A percentile compares a stretch with the other conserved stretches of the same genome.
These are phyloP conservation scores for Ahaetulla prasina DNA, from an alignment of 2,113 vertebrate genomes.

Conservation along the genomic window DNA sequence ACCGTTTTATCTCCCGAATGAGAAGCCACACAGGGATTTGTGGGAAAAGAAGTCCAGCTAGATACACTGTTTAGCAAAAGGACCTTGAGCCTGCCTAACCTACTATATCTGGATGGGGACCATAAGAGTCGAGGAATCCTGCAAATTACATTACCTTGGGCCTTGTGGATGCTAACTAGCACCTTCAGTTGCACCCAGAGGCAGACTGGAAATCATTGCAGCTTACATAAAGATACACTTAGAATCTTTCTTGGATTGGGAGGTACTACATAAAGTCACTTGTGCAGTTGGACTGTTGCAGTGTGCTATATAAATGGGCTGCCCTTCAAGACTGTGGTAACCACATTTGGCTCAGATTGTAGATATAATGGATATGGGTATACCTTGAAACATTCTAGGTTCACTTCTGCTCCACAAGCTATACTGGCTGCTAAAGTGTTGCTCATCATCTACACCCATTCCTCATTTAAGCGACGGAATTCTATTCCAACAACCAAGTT, in stretches of 20 bases:
- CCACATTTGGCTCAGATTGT: not conserved
- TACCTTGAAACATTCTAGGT: not conserved
- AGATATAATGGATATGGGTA: not conserved
- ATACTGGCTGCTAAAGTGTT: not conserved
- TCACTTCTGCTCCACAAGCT: not conserved
- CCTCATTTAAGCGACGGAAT: not conserved
- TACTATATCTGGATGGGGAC: not conserved
- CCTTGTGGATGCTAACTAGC: no score
- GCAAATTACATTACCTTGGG: not conserved
- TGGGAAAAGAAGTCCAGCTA: not conserved
- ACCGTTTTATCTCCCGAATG: not conserved
- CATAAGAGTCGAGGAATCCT: not conserved
- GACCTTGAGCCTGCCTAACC: no score
- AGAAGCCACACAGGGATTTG: not conserved
- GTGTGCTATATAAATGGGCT: not conserved
- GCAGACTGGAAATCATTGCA: not conserved
- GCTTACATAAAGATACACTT: not conserved
- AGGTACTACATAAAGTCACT: not conserved
- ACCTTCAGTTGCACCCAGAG: not conserved
- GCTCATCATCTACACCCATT: not conserved
- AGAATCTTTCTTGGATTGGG: not conserved
- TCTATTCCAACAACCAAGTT: not conserved
- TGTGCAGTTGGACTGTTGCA: not conserved
- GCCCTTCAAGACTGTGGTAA: not conserved
- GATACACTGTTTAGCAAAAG: not conserved